Conservation (phyloP, 2,888 invertebrate genomes). For the Drosophila infuscata region DNA sequence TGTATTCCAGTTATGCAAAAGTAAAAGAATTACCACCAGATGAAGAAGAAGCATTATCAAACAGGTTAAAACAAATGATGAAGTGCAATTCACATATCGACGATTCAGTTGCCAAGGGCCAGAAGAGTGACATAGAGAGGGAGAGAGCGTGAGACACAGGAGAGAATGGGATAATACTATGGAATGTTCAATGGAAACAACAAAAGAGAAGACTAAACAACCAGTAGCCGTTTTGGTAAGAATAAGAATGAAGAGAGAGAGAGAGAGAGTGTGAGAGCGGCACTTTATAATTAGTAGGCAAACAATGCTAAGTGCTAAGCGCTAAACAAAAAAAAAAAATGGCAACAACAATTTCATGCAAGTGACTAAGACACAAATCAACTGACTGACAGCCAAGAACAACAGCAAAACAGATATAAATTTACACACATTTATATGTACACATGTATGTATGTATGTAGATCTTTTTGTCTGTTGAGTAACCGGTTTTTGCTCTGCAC, state of each 20-base stretch:
- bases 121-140: constrained; percentile 5
- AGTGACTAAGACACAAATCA: constrained; percentile 39
- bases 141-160: not conserved
- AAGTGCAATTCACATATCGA: constrained; percentile 49
- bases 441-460: not conserved
- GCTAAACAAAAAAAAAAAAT: constrained; percentile 8
- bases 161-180: constrained; percentile 21
- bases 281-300: constrained; percentile 33
- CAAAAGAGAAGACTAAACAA: constrained; percentile 5
- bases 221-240: not conserved
- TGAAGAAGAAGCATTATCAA: not conserved
- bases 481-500: constrained; percentile 46
- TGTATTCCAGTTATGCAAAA: constrained; percentile 1
- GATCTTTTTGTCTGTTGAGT: not conserved
- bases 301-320: constrained; percentile 32
- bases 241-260: not conserved
- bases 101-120: constrained; percentile 39
- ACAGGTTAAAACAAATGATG: constrained; percentile 30
- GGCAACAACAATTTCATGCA: constrained; percentile 24
- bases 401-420: constrained; percentile 28
- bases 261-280: constrained; percentile 12
- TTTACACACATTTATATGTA: not conserved
- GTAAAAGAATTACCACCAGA: not conserved
- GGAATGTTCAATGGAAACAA: constrained; percentile 42
- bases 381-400: constrained; percentile 19